phyloP scores from a whole-genome alignment of 2,113 vertebrate genomes.

The Pachycephala philippinensis region DNA sequence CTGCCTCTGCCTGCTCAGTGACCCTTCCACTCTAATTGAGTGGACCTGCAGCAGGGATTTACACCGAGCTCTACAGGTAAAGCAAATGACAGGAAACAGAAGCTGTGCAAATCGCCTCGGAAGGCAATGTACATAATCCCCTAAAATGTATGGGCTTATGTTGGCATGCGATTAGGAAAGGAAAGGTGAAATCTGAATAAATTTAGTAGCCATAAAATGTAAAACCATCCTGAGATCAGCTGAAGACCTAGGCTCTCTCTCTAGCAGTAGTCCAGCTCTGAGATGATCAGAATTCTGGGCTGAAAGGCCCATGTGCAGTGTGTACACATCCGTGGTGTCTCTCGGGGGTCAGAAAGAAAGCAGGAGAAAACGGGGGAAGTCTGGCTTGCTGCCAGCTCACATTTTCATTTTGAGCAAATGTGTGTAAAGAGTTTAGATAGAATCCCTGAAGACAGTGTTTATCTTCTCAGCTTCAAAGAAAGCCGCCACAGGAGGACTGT shows the following conservation, averaged over 20 bases:
- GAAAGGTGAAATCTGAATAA: neutral
- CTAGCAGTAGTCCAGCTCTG: neutral
- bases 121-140: fast-evolving
- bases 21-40: neutral
- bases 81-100: neutral
- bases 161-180: neutral
- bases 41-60: neutral
- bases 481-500: neutral
- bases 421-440: slow-evolving; percentile 2
- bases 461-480: slow-evolving; percentile 2
- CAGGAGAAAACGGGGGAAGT: neutral
- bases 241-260: neutral
- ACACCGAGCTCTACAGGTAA: neutral
- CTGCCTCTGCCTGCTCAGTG: neutral
- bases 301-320: neutral
- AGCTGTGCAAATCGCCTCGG: neutral
- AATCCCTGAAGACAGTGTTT: neutral
- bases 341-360: neutral
- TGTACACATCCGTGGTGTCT: neutral
- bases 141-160: neutral
- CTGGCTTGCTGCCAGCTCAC: neutral
- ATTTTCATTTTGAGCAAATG: slow-evolving; percentile 23
- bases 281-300: neutral
- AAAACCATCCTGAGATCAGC: neutral
- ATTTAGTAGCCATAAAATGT: neutral